Base-by-base conservation (phyloP, 2,888 invertebrate species). In the Euproctis similis region DNA sequence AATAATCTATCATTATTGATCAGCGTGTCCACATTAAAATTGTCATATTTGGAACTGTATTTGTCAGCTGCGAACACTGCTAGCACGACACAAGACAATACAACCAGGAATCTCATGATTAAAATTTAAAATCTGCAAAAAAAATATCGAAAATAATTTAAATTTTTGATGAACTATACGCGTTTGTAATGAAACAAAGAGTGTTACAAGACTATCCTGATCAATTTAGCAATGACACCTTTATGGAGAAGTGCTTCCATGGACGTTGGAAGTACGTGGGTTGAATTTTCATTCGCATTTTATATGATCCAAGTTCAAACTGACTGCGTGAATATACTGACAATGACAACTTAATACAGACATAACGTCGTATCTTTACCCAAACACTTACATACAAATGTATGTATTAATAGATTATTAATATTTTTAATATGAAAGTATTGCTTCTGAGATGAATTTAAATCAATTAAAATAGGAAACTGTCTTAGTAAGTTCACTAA, bases 41-140 rank as follows among this genome's bases (percentile, higher is more conserved):
- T 90, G 59, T 92, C 92, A 54, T 90, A 93, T 62, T 89, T 91
- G 8, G 87, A 77, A 35, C 87, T 90, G 62, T 92, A 92, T 28
- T 85, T 86, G 2, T 81, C 80, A 8, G 75, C 82, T 8, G 73
- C 77, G 24, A 60, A 63, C 20, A 56, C 72, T 31, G 59, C 59
- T 6, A 61, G 55, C 3, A 77, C 50, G 52, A 82, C 40, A 50
- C 74, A 78, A 38, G 64, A 57, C 26, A 81, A 44, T 16, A 74
- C 54, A 30, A 78, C 36, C 24, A 72, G 42, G 31, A 56, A 49
- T 60, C 48, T 80, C 82, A 84, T 84, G 46, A 38, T 72, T 48
- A 40, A 31, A 41, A 29, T 42, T n/a, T 46, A 22, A 39, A 44
- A 45, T 58, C 63, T 64, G 59, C 19, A 61, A 65, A 42, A 52